Evolutionary conservation across 2,113 vertebrate species (phyloP).

Genomic region (Chaenogobius annularis): DNA sequence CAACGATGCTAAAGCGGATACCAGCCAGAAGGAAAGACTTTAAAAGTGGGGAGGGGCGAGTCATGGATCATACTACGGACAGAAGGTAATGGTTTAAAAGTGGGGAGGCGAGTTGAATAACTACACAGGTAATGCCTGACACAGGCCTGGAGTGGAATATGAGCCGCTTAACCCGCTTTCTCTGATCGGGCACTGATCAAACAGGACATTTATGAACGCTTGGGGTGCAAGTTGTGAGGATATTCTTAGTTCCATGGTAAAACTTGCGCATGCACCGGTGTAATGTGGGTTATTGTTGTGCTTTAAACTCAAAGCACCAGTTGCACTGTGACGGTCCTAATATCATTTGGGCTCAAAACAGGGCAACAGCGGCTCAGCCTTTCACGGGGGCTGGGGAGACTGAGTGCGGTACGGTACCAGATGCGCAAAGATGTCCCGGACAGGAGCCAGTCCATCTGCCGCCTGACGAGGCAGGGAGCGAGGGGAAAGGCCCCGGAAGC

Average conservation of each 20-base stretch:
- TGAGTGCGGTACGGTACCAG: constrained; percentile 69
- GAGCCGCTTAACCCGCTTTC: constrained; percentile 24
- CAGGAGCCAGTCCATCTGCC: constrained; percentile 80
- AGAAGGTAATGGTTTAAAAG: constrained; percentile 33
- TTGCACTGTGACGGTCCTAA: constrained; percentile 74
- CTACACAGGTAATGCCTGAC: too few species aligned
- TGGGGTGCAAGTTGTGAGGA: not conserved
- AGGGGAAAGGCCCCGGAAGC: constrained; percentile 50
- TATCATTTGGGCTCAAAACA: constrained; percentile 58
- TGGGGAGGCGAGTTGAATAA: too few species aligned
- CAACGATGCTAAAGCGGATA: not conserved
- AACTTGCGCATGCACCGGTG: not conserved
- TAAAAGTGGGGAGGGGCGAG: constrained; percentile 15
- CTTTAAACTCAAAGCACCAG: constrained; percentile 65
- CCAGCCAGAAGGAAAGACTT: not conserved
- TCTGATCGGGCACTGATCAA: constrained; percentile 14
- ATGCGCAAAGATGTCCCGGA: constrained; percentile 78
- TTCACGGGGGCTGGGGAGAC: constrained; percentile 46
- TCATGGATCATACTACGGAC: constrained; percentile 5
- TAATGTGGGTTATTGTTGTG: not conserved
- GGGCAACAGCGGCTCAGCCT: constrained; percentile 48
- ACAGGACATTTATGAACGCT: constrained; percentile 1
- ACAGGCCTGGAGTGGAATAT: constrained; percentile 16
- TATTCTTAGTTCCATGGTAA: not conserved
- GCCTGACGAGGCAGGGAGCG: constrained; percentile 64